These are phyloP conservation scores for Onychomys leucogaster DNA, from an alignment of 2,797 vertebrate species.

Conservation along the genomic window DNA sequence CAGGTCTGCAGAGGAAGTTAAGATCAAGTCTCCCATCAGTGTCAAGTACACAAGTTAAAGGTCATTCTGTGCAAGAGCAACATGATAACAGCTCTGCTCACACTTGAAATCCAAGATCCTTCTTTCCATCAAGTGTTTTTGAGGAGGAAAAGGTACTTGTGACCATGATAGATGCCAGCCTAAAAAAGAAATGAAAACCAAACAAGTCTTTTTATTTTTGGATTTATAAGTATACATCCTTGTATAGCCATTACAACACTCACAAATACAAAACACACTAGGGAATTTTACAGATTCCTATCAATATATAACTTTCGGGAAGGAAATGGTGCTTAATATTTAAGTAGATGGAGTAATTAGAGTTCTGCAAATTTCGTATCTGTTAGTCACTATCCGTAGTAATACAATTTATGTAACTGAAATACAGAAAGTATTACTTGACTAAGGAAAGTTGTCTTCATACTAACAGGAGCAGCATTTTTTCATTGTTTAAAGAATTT, in stretches of 20 bases:
- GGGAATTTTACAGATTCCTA: not conserved
- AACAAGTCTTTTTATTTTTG: not conserved
- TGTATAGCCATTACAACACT: not conserved
- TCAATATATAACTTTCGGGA: not conserved
- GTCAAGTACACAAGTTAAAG: not conserved
- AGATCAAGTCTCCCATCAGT: not conserved
- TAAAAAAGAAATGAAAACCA: not conserved
- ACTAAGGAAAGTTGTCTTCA: not conserved
- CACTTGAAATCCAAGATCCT: not conserved
- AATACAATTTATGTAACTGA: conserved; percentile 11
- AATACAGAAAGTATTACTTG: not conserved
- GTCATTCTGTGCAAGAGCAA: accelerated
- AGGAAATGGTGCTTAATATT: not conserved
- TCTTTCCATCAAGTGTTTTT: not conserved
- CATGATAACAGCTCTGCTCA: too few relatives aligned
- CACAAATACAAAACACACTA: not conserved
- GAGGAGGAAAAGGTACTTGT: not conserved
- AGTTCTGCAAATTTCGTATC: not conserved
- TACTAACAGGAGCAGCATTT: not conserved
- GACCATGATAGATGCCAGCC: not conserved
- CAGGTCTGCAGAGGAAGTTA: not conserved
- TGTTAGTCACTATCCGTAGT: not conserved
- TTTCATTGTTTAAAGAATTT: conserved; percentile 86
- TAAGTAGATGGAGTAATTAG: not conserved
- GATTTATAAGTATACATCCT: not conserved